A percentile compares a stretch with the other conserved stretches of the same genome.
Evolutionary conservation across 1,140 invertebrate species (phyloP).

Genomic region (Cydia pomonella): DNA sequence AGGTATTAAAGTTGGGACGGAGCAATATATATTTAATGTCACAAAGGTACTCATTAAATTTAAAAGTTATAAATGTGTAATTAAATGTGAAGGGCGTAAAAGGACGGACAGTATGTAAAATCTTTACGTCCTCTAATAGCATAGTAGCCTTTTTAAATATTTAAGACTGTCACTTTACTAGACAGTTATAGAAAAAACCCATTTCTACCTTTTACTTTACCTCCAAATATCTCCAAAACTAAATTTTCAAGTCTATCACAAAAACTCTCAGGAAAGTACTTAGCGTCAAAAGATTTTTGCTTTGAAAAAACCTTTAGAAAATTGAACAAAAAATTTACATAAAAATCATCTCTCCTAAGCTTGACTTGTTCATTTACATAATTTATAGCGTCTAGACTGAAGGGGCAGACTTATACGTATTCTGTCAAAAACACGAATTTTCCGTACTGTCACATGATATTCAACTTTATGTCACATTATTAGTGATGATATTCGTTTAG

Average conservation of each 20-base stretch:
- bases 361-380: conserved; percentile 23
- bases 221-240: neutral
- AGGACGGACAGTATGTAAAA: neutral
- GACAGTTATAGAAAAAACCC: neutral
- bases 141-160: conserved; percentile 6
- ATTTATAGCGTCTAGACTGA: conserved; percentile 28
- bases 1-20: no score
- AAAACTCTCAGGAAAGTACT: conserved; percentile 16
- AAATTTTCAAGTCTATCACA: neutral
- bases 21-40: no score
- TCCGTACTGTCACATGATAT: neutral
- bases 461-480: neutral
- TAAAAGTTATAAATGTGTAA: neutral
- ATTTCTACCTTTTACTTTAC: neutral
- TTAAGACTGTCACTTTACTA: neutral
- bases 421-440: neutral
- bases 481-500: neutral
- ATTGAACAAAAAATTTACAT: conserved; percentile 25
- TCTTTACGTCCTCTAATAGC: neutral
- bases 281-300: conserved; percentile 3
- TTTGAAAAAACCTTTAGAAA: conserved; percentile 11
- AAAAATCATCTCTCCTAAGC: conserved; percentile 18
- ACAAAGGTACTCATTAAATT: no score
- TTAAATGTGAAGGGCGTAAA: neutral
- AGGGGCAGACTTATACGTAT: neutral